These are phyloP conservation scores for Lordiphosa mommai DNA, from an alignment of 1,140 invertebrate genomes.

Conservation along the genomic window DNA sequence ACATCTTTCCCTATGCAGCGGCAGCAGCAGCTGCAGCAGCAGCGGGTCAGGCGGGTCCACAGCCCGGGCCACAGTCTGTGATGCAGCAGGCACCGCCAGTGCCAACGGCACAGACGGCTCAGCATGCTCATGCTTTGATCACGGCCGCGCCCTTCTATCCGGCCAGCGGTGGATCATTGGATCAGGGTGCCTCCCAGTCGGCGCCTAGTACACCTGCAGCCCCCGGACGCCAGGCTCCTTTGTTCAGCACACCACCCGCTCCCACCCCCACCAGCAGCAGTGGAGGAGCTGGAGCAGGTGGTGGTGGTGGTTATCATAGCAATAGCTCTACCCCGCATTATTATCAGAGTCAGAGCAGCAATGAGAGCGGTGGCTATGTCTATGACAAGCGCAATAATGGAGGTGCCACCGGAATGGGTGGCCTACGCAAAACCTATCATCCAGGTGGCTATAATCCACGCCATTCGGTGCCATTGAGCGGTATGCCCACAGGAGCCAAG, in stretches of 20 bases:
- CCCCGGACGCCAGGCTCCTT: constrained; percentile 63
- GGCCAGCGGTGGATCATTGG: constrained; percentile 32
- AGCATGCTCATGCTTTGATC: constrained; percentile 62
- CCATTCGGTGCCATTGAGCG: constrained; percentile 52
- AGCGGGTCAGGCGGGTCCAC: constrained; percentile 33
- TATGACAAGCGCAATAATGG: constrained; percentile 67
- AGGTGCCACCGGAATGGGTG: constrained; percentile 1
- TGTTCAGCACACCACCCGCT: constrained; percentile 74
- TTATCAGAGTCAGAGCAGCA: constrained; percentile 58
- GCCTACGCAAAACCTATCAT: constrained; percentile 55
- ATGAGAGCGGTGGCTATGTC: constrained; percentile 35
- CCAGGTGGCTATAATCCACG: constrained; percentile 63
- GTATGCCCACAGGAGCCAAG: constrained; percentile 47
- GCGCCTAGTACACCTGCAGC: constrained; percentile 69
- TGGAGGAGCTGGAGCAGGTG: constrained; percentile 6
- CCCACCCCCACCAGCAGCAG: constrained; percentile 30
- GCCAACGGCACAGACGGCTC: constrained; percentile 28
- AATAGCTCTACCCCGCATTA: constrained; percentile 69
- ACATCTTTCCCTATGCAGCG: constrained; percentile 71
- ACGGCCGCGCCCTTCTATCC: constrained; percentile 63
- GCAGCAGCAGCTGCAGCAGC: constrained; percentile 39
- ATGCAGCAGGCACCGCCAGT: constrained; percentile 30
- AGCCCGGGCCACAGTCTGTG: constrained; percentile 31
- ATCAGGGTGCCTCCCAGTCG: constrained; percentile 55
- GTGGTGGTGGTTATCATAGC: constrained; percentile 56